Percentiles rank a stretch among this genome's conserved stretches.
These are phyloP conservation scores for Melanostigma gelatinosum DNA, from an alignment of 2,113 vertebrate genomes.

Conservation along the genomic window DNA sequence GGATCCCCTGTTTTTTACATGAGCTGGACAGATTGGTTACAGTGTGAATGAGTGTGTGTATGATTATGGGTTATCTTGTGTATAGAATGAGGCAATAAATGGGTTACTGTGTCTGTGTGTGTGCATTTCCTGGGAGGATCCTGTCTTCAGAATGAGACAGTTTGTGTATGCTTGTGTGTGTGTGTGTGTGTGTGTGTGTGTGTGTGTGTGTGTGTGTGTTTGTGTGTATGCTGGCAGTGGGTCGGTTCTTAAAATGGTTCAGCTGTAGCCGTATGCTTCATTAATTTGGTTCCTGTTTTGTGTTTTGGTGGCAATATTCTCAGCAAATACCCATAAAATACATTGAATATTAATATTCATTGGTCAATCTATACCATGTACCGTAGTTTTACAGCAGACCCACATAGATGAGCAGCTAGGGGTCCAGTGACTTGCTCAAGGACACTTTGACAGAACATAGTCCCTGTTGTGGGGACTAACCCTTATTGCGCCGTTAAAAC, in stretches of 20 bases:
- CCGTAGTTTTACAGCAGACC: background rate
- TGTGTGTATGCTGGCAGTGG: conserved; percentile 27
- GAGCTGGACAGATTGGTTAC: conserved; percentile 1
- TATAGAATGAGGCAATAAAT: conserved; percentile 28
- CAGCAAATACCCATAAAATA: background rate
- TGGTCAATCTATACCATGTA: background rate
- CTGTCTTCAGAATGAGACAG: too few relatives aligned
- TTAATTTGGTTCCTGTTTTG: background rate
- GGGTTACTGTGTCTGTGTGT: conserved; percentile 24
- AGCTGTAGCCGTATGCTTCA: background rate
- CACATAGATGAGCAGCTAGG: background rate
- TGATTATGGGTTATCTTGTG: conserved; percentile 33
- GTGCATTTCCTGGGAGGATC: background rate
- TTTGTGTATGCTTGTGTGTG: conserved; percentile 24
- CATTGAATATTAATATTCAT: conserved; percentile 3
- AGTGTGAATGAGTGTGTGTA: conserved; percentile 11
- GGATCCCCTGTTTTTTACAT: conserved; percentile 6
- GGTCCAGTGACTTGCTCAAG: conserved; percentile 49
- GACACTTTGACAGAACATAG: conserved; percentile 39
- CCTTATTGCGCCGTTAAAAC: background rate
- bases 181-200: conserved; percentile 27
- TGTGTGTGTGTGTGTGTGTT: conserved; percentile 11
- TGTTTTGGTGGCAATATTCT: background rate
- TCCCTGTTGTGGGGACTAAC: background rate
- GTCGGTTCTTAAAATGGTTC: conserved; percentile 26